These are phyloP conservation scores for Sterrhoptilus dennistouni DNA, from an alignment of 2,113 vertebrate genomes.

Conservation along the genomic window DNA sequence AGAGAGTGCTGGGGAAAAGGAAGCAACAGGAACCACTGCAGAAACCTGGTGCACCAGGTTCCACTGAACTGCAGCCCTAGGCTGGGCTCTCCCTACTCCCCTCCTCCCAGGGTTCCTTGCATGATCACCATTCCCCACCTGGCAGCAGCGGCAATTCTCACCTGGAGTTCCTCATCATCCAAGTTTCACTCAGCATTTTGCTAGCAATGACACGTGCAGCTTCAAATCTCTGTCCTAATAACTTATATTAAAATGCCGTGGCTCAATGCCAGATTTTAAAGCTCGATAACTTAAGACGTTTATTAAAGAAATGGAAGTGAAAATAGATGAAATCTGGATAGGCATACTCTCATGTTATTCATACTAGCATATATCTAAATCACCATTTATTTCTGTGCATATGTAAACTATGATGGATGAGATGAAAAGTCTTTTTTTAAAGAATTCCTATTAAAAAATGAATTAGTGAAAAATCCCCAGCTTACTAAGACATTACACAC, in stretches of 20 bases:
- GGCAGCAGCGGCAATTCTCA: background rate
- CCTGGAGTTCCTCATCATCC: background rate
- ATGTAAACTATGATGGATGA: background rate
- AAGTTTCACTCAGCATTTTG: background rate
- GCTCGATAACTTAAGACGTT: background rate
- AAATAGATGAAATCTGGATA: background rate
- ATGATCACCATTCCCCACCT: background rate
- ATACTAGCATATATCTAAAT: background rate
- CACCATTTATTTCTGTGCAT: background rate
- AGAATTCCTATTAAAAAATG: background rate
- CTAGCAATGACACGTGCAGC: background rate
- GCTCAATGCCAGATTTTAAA: background rate
- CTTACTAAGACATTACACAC: background rate
- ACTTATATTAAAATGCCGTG: accelerated
- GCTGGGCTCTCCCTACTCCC: background rate
- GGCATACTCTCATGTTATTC: background rate
- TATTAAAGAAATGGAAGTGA: background rate
- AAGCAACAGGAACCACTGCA: background rate
- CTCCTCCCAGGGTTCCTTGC: too few relatives aligned
- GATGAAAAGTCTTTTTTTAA: background rate
- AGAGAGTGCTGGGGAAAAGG: background rate
- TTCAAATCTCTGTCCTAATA: background rate
- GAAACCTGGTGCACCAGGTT: background rate
- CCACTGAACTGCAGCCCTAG: background rate
- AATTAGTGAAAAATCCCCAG: background rate